Percentiles rank a stretch among this genome's conserved stretches.
Conservation (phyloP, 1,140 invertebrate species). For the Elymnias hypermnestra region DNA sequence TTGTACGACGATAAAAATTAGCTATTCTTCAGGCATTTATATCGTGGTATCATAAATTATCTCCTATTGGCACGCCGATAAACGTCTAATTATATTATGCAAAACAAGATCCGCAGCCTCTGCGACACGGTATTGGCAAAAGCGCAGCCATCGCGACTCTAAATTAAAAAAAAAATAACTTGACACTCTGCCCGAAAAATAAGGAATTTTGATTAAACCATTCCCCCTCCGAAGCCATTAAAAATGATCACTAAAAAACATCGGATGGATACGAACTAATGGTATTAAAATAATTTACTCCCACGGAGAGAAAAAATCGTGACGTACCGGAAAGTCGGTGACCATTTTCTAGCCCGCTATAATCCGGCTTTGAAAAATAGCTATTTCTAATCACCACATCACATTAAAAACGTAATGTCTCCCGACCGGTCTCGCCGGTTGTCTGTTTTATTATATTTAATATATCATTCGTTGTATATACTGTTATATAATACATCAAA, state of each 20-base stretch:
- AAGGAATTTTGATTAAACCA: conserved; percentile 22
- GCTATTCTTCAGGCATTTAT: conserved; percentile 16
- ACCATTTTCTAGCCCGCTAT: conserved; percentile 25
- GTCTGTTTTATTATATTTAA: conserved; percentile 40
- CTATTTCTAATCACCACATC: conserved; percentile 47
- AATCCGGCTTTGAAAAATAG: conserved; percentile 46
- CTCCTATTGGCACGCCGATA: conserved; percentile 16
- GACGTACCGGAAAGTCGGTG: conserved; percentile 28
- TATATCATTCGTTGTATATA: conserved; percentile 50
- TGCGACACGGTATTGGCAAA: conserved; percentile 7
- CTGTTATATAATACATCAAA: conserved; percentile 56
- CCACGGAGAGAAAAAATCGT: conserved; percentile 32
- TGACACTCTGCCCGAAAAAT: conserved; percentile 6
- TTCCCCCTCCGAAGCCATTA: conserved; percentile 31
- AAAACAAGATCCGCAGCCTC: conserved; percentile 14
- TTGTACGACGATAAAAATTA: conserved; percentile 17
- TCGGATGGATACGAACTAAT: conserved; percentile 13
- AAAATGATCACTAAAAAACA: conserved; percentile 12
- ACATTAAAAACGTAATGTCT: conserved; percentile 46
- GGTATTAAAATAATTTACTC: conserved; percentile 33
- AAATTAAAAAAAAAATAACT: conserved; percentile 7
- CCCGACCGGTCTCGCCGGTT: conserved; percentile 38
- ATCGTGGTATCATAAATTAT: conserved; percentile 19
- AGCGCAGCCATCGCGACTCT: conserved; percentile 1
- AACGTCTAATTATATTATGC: conserved; percentile 20